Evolutionary conservation across 1,140 invertebrate genomes (phyloP), one percentile per base, ranked within the genome.

Genomic region (Drosophila sp.): DNA sequence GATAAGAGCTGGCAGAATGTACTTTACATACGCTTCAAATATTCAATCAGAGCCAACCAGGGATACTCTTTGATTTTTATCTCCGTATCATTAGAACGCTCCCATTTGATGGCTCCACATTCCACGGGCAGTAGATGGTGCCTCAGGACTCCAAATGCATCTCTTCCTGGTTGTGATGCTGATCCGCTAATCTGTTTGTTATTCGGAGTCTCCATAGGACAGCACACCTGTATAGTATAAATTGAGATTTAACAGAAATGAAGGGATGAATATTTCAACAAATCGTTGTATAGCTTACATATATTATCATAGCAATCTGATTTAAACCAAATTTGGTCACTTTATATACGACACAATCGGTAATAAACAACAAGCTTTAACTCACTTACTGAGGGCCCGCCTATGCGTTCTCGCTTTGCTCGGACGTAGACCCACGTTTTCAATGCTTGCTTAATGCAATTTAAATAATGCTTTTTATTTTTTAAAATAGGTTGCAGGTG

Each of bases 51-150:
- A 0, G 92, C 93, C 94, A 95, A 94, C 95, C 95, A 96, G 0
- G 95, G 95, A 78, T 94, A 95, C 80, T 95, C 94, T 56, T 94
- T 94, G 5, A 95, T 91, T 0, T 93, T 93, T 0, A 94, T 93
- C 2, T 91, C 84, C 53, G 93, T 92, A 4, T 94, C 94, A 36
- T 94, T 94, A 2, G 38, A 45, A 4, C 65, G 92, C 13, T 95
- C 93, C 56, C 93, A 93, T 65, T 93, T 91, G 7, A 91, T 91
- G 3, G 63, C 72, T 7, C 93, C 93, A 11, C 83, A 87, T 13
- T 74, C 41, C 11, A 1, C 8, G n/a, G 82, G 82, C 46, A 87
- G 53, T 7, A 82, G 51, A 2, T 75, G 76, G 66, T 82, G 75
- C 4, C 9, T 54, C 0, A 76, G 38, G 2, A 76, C 71, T 0